A percentile compares a stretch with the other conserved stretches of the same genome.
phyloP scores from a whole-genome alignment of 2,888 invertebrate genomes.

The Epicampocera succincta region DNA sequence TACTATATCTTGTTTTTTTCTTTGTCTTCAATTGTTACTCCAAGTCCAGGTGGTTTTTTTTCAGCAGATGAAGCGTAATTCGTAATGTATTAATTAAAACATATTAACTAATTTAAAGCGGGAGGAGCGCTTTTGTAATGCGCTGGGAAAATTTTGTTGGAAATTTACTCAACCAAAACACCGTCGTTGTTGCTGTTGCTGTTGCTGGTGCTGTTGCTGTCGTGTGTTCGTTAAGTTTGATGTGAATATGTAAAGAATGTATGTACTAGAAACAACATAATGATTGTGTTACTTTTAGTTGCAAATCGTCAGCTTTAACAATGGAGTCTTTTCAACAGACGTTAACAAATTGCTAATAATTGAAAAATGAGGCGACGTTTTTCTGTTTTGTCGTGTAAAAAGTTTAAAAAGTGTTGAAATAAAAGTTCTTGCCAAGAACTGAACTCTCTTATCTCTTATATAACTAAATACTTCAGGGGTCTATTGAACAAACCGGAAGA shows the following conservation, averaged over 20 bases:
- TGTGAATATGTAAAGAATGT: neutral
- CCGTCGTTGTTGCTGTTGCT: too few relatives aligned
- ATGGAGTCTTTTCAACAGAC: slow-evolving; percentile 12
- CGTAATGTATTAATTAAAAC: slow-evolving; percentile 4
- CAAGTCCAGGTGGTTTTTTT: neutral
- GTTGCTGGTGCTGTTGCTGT: neutral
- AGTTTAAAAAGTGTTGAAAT: too few relatives aligned
- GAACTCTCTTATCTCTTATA: too few relatives aligned
- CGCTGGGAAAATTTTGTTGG: slow-evolving; percentile 30
- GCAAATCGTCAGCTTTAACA: slow-evolving; percentile 23
- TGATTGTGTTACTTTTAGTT: slow-evolving; percentile 47
- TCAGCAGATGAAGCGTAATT: neutral
- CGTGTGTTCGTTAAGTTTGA: too few relatives aligned
- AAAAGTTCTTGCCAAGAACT: too few relatives aligned
- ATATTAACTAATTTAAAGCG: slow-evolving; percentile 19
- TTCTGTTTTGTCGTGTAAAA: neutral
- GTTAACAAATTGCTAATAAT: neutral
- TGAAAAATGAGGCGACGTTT: slow-evolving; percentile 21
- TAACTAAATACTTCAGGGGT: too few relatives aligned
- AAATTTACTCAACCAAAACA: slow-evolving; percentile 41
- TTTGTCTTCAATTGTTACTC: neutral
- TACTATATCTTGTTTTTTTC: neutral
- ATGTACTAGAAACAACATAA: slow-evolving; percentile 33
- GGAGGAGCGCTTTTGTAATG: neutral
- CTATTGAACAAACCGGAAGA: too few relatives aligned